Evolutionary conservation across 2,113 vertebrate species (phyloP).

Genomic region (Ciconia maguari): DNA sequence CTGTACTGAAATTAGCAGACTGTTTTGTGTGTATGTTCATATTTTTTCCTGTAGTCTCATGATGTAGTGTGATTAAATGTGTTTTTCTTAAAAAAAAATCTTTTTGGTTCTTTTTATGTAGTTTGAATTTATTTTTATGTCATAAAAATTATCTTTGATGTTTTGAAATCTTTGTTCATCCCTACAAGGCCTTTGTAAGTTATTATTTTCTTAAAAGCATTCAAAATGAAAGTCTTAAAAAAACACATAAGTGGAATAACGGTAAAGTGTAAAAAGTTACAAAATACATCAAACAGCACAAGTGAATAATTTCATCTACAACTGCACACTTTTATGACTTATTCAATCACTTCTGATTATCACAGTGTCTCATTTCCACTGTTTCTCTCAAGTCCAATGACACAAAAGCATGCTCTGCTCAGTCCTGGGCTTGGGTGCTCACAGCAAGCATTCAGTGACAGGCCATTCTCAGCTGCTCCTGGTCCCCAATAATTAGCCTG

Average conservation of each 20-base stretch:
- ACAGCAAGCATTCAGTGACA: slow-evolving; percentile 72
- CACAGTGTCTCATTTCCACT: neutral
- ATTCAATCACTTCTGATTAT: neutral
- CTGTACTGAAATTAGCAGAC: neutral
- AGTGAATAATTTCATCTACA: neutral
- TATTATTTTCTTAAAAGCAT: neutral
- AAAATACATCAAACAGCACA: neutral
- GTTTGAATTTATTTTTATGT: neutral
- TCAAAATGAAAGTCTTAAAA: neutral
- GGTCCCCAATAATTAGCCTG: slow-evolving; percentile 93
- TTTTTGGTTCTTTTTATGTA: neutral
- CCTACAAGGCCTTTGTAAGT: neutral
- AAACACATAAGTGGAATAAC: neutral
- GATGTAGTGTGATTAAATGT: neutral
- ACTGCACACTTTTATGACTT: neutral
- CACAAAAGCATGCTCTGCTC: slow-evolving; percentile 72
- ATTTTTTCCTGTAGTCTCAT: neutral
- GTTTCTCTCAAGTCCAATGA: slow-evolving; percentile 9
- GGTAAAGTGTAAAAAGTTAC: neutral
- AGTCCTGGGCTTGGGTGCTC: slow-evolving; percentile 75
- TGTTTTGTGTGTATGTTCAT: neutral
- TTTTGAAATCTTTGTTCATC: neutral
- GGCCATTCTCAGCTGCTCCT: slow-evolving; percentile 87
- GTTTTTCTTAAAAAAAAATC: neutral
- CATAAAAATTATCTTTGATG: neutral